Evolutionary conservation across 2,113 vertebrate genomes (phyloP), one percentile per base, ranked within the genome.

Genomic region (Mus spicilegus): DNA sequence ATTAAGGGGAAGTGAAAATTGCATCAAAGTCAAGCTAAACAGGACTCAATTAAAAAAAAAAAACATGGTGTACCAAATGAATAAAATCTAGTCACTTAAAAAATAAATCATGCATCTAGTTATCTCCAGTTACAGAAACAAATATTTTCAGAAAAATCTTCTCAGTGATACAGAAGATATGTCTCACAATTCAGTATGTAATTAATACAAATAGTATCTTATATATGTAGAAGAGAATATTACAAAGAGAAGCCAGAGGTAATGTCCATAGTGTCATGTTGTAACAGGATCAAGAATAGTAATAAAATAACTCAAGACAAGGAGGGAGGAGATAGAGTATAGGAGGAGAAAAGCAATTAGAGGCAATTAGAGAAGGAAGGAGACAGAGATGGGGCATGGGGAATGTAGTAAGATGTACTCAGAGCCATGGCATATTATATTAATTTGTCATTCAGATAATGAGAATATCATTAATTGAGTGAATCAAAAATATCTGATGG

Each of bases 321-420:
- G 56, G 8, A 49, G 2, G 1, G 12, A 17, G 6, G 51, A 39
- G 0, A n/a, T 2, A 20, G 7, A 24, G 6, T 42, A 54, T 54
- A 36, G 24, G 33, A 51, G 7, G 24, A 36, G 16, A 22, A 61
- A 26, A 42, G 1, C 17, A 67, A 49, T 63, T 28, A 67, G 9
- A 22, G 8, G 8, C 42, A 7, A 26, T 30, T 39, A 67, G 10
- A 49, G 17, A 65, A 67, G 7, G 36, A 81, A 81, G 54, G 19
- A 58, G 78, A 81, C 1, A 81, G 8, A 80, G 20, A 13, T 13
- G 33, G 54, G 5, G 42, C 4, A 3, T 11, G 22, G 33, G 56
- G 1, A 75, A 2, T 78, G 20, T 61, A 58, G 36, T 61, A 81
- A 61, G 69, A 82, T 46, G 0, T 36, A 36, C 2, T 54, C 7